Evolutionary conservation across 1,140 invertebrate genomes (phyloP), one percentile per base, ranked within the genome.

Genomic region (Leptinotarsa lineolata): DNA sequence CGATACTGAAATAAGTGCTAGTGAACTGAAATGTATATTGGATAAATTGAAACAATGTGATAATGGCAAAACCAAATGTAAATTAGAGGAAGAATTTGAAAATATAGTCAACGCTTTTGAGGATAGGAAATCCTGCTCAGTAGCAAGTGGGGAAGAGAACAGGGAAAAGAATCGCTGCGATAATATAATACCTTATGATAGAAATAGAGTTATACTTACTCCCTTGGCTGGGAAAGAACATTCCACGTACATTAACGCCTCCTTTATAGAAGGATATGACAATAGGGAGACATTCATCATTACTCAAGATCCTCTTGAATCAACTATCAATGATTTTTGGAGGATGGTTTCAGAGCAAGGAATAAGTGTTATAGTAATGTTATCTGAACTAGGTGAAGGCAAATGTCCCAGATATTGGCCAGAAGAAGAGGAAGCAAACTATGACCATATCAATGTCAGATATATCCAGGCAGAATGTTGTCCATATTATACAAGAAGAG

Each of bases 231-330:
- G 90, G 39, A 89, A 90, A 80, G 95, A 97, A 83, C 93, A 94
- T 83, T 96, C 95, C 30, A 97, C 96, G 1, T 99, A 98, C 82
- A 98, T 98, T 77, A 98, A 99, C 86, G 97, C 97, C 2, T 97
- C 95, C 2, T 98, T 97, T 84, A 95, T 99, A 78, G 96, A 98
- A 87, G 95, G 95, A 18, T 98, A 98, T 83, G 94, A 97, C 81
- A 96, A 96, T 85, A 92, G 91, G 0, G 94, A 96, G 85, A 94
- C 94, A 18, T 98, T 97, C 86, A 96, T 98, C 60, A 96, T 97
- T 61, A 95, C 96, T 2, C 96, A 99, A 88, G 96, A 98, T 86
- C 97, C 97, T 0, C 83, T 98, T 69, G 94, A 95, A 39, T 88
- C 89, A 73, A 98, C 96, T 0, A 91, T 95, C 70, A 88, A 90